Conservation (phyloP, 2,888 invertebrate species). For the Lampropteryx suffumata region DNA sequence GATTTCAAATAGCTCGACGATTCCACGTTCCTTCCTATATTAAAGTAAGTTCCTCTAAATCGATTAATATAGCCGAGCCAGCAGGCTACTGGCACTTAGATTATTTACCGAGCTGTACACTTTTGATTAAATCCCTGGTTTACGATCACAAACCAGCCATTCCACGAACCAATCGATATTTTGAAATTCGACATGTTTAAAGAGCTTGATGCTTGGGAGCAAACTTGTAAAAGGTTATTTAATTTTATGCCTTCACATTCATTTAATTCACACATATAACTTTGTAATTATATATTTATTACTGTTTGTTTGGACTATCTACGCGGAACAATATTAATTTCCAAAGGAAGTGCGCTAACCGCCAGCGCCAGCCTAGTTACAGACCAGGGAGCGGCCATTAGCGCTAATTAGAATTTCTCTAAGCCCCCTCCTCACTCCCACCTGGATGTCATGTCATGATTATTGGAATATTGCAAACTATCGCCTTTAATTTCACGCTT, state of each 20-base stretch:
- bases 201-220: no score
- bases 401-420: constrained; percentile 74
- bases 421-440: constrained; percentile 40
- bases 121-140: constrained; percentile 28
- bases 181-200: not conserved
- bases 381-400: constrained; percentile 68
- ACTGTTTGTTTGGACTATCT: constrained; percentile 4
- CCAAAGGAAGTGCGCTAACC: constrained; percentile 35
- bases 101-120: constrained; percentile 31
- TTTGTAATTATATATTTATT: no score
- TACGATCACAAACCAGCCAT: constrained; percentile 16
- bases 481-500: constrained; percentile 13
- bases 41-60: constrained; percentile 20
- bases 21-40: no score
- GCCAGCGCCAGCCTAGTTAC: constrained; percentile 56
- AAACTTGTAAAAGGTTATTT: no score
- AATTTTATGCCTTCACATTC: no score
- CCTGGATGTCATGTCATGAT: constrained; percentile 31
- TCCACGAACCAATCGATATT: not conserved
- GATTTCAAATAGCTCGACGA: constrained; percentile 18
- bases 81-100: constrained; percentile 14
- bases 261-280: no score
- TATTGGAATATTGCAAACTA: constrained; percentile 25
- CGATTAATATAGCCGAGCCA: constrained; percentile 22
- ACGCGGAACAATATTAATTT: constrained; percentile 22